Evolutionary conservation across 2,113 vertebrate genomes (phyloP).

Genomic region (Corythornis cristatus): DNA sequence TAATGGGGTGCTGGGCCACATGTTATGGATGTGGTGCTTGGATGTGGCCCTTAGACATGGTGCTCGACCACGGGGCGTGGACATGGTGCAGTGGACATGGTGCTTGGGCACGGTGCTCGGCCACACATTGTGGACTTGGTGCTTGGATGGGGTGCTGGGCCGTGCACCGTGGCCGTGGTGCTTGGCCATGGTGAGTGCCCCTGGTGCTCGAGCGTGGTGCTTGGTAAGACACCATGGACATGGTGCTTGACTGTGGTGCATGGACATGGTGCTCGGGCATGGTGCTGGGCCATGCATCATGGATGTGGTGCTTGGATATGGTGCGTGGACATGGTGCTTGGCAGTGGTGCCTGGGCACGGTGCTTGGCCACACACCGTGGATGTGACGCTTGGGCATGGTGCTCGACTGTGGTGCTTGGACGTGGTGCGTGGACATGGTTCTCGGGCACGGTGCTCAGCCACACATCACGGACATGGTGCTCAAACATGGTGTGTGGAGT

Average conservation of each 20-base stretch:
- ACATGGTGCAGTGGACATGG: rapidly evolving
- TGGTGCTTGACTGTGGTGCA: background rate
- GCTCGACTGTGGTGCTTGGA: background rate
- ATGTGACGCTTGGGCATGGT: background rate
- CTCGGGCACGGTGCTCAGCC: background rate
- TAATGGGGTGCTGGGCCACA: background rate
- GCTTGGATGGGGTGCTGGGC: background rate
- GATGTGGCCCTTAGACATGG: background rate
- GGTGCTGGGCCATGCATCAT: background rate
- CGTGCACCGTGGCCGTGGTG: rapidly evolving
- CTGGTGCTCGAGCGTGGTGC: rapidly evolving
- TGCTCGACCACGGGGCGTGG: background rate
- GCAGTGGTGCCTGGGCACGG: background rate
- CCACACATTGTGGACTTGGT: rapidly evolving
- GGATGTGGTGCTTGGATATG: background rate
- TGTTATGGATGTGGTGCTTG: background rate
- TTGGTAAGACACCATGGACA: background rate
- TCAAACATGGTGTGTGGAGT: background rate
- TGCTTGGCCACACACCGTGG: background rate
- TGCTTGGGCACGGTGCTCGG: rapidly evolving
- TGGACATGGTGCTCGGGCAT: rapidly evolving
- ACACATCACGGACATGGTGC: background rate
- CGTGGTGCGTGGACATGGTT: no score
- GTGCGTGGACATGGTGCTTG: background rate
- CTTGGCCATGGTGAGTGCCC: rapidly evolving